These are phyloP conservation scores for Philonicus albiceps DNA, from an alignment of 2,888 invertebrate genomes.

Conservation along the genomic window DNA sequence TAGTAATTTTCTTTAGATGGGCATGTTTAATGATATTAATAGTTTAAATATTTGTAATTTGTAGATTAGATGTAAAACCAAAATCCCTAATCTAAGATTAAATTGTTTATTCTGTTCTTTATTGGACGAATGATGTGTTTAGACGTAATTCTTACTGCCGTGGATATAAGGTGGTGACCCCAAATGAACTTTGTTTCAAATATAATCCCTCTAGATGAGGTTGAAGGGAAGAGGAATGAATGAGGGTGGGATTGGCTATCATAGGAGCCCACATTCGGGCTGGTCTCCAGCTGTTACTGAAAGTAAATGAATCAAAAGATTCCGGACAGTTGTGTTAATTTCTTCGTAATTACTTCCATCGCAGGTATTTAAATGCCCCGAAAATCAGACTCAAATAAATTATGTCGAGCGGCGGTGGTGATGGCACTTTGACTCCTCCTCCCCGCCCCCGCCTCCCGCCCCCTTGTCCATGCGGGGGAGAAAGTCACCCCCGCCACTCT, in stretches of 20 bases:
- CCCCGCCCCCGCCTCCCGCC: too few relatives aligned
- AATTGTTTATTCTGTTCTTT: too few relatives aligned
- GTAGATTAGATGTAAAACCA: too few relatives aligned
- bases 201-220: neutral
- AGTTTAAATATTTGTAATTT: too few relatives aligned
- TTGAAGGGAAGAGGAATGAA: neutral
- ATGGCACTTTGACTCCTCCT: neutral
- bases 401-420: neutral
- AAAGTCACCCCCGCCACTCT: neutral
- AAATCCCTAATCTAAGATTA: too few relatives aligned
- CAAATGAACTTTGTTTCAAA: neutral
- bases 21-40: too few relatives aligned
- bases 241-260: neutral
- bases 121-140: neutral
- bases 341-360: neutral
- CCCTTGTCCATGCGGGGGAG: neutral
- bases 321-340: neutral
- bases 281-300: neutral
- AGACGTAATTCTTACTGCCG: neutral
- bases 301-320: neutral
- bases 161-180: neutral
- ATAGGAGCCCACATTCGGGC: neutral
- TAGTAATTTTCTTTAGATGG: too few relatives aligned
- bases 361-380: neutral
- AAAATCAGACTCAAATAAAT: constrained; percentile 12